Base-by-base conservation (phyloP, 2,113 vertebrate species). In the Cryptomyrus ogoouensis region DNA sequence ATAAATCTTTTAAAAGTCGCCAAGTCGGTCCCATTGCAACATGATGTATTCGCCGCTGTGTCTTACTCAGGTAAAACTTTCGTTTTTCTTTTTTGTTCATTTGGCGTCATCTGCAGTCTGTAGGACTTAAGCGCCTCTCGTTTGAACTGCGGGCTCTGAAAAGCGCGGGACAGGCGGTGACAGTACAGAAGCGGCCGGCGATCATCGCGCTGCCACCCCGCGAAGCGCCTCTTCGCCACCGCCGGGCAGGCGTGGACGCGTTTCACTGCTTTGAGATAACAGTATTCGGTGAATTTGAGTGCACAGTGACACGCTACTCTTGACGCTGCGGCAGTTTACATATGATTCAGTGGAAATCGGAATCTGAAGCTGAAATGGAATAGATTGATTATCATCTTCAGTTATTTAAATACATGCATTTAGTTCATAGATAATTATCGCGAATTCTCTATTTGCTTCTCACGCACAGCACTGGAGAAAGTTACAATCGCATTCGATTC, bases 21-120 rank as follows among this genome's bases (percentile, higher is more conserved):
- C 93, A 66, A 90, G 66, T 91, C 91, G 88, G 90, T 93, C 93
- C 91, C 92, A 91, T 91, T 92, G 92, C 93, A 94, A 94, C 94
- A 96, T 96, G 95, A 97, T 97, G 97, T 97, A 97, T 95, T 97
- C 96, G 94, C 95, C 96, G 93, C 97, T 97, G 92, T 96, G 96
- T 93, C 95, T 97, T 93, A 96, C 97, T 93, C 96, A 97, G 97
- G 97, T 97, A 97, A 96, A 47, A 39, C 7, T 90, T 86, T 19
- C 83, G 21, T n/a, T 84, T 84, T 47, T 87, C 46, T 88, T 87
- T 84, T 88, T 85, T 47, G 52, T 80, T 42, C 15, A 24, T 90
- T 77, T 70, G 13, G 31, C 49, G 8, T 88, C 52, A 47, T 77
- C n/a, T 74, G 74, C 39, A 70, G 39, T 77, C 80, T 88, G 70